Evolutionary conservation across 1,140 invertebrate genomes (phyloP).

Genomic region (Paraescarpia echinospica): DNA sequence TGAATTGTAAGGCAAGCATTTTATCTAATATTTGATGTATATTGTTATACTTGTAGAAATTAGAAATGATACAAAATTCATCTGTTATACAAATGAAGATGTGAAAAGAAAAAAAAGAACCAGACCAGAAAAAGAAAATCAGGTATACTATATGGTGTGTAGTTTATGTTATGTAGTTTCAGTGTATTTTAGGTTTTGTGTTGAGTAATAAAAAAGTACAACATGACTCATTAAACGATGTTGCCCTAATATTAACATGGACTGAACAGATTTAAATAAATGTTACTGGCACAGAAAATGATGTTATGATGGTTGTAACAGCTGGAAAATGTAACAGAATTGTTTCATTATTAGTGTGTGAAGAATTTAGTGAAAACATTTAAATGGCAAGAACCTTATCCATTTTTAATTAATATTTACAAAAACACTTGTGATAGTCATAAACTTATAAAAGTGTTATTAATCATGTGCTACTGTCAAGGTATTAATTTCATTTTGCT

Average conservation of each 20-base stretch:
- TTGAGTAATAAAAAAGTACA: not conserved
- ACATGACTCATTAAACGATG: not conserved
- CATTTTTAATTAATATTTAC: too few species aligned
- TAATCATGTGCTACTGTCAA: too few species aligned
- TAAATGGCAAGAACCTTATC: not conserved
- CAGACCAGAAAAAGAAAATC: not conserved
- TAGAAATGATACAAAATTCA: not conserved
- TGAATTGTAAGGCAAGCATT: not conserved
- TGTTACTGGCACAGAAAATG: too few species aligned
- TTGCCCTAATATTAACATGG: not conserved
- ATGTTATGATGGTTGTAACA: too few species aligned
- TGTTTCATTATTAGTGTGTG: not conserved
- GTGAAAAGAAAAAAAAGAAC: not conserved
- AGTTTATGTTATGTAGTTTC: not conserved
- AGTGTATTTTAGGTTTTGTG: not conserved
- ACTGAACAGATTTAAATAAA: too few species aligned
- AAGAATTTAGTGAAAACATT: not conserved
- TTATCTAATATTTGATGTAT: not conserved
- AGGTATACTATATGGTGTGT: not conserved
- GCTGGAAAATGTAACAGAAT: too few species aligned
- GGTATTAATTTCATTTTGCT: not conserved
- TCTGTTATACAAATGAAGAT: not conserved
- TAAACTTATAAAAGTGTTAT: too few species aligned
- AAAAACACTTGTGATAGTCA: too few species aligned
- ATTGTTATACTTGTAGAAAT: not conserved